Conservation (phyloP, 2,888 invertebrate species). For the Tethea ocularis region DNA sequence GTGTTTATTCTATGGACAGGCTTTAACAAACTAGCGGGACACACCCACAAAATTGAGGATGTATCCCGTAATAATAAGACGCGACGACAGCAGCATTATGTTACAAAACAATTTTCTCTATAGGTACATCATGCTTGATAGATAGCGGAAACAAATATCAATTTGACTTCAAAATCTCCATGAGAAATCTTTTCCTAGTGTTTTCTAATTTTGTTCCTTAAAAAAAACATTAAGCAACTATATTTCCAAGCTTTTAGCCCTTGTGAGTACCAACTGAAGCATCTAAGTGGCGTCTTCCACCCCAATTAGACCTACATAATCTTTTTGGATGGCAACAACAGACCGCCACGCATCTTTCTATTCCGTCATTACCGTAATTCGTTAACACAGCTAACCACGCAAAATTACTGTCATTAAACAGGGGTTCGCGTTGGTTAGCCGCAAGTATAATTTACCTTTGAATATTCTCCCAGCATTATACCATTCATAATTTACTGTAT, state of each 20-base stretch:
- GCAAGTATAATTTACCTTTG: conserved; percentile 23
- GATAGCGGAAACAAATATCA: background rate
- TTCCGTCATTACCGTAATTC: background rate
- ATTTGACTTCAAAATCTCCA: background rate
- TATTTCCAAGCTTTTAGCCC: background rate
- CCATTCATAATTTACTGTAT: background rate
- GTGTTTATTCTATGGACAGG: background rate
- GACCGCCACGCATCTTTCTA: background rate
- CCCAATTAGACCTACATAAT: conserved; percentile 1
- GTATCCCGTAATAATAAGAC: background rate
- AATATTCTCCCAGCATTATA: conserved; percentile 3
- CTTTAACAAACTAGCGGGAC: background rate
- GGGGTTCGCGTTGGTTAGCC: conserved; percentile 30
- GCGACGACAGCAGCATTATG: background rate
- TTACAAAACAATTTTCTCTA: background rate
- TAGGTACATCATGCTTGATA: background rate
- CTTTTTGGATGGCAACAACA: background rate
- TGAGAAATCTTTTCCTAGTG: background rate
- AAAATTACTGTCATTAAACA: conserved; percentile 28
- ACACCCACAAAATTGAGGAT: background rate
- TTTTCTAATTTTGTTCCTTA: background rate
- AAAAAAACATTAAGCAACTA: background rate
- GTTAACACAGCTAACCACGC: conserved; percentile 4
- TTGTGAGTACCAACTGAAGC: background rate
- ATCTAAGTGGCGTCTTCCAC: background rate